Percentiles rank a stretch among this genome's conserved stretches.
Conservation (phyloP, 2,888 invertebrate genomes). For the Calameuta pallipes region DNA sequence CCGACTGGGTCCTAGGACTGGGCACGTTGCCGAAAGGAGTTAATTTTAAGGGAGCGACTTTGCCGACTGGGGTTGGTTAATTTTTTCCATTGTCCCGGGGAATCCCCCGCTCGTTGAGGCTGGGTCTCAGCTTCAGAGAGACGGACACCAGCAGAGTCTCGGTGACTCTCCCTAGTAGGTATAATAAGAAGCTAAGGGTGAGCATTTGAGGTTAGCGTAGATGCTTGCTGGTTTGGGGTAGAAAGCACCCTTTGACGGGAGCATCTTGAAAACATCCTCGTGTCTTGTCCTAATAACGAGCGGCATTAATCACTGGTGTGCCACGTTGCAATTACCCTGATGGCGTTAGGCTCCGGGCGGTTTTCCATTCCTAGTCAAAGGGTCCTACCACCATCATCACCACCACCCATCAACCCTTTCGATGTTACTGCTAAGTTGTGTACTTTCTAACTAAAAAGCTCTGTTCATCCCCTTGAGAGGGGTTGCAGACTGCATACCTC, state of each 20-base stretch:
- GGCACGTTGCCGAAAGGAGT: slow-evolving; percentile 3
- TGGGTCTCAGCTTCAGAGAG: background rate
- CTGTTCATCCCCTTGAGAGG: background rate
- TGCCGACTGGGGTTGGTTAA: background rate
- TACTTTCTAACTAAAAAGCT: background rate
- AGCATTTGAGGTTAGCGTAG: background rate
- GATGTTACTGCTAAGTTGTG: background rate
- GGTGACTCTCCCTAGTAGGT: background rate
- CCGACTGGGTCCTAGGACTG: background rate
- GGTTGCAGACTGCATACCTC: background rate
- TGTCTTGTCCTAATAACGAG: slow-evolving; percentile 55
- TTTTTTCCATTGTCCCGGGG: slow-evolving; percentile 9
- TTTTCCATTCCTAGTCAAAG: slow-evolving; percentile 38
- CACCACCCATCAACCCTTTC: background rate
- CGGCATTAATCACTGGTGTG: slow-evolving; percentile 55
- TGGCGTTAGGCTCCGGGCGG: slow-evolving; percentile 42
- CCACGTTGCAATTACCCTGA: slow-evolving; percentile 53
- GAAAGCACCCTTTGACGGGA: slow-evolving; percentile 42
- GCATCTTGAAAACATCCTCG: slow-evolving; percentile 45
- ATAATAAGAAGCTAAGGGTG: background rate
- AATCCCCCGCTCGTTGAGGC: background rate
- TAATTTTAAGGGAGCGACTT: slow-evolving; percentile 9
- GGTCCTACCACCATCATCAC: slow-evolving; percentile 13
- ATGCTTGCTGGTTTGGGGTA: background rate
- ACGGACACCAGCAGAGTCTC: background rate